These are phyloP conservation scores for Mimumesa dahlbomi DNA, from an alignment of 2,888 invertebrate genomes.

Conservation along the genomic window DNA sequence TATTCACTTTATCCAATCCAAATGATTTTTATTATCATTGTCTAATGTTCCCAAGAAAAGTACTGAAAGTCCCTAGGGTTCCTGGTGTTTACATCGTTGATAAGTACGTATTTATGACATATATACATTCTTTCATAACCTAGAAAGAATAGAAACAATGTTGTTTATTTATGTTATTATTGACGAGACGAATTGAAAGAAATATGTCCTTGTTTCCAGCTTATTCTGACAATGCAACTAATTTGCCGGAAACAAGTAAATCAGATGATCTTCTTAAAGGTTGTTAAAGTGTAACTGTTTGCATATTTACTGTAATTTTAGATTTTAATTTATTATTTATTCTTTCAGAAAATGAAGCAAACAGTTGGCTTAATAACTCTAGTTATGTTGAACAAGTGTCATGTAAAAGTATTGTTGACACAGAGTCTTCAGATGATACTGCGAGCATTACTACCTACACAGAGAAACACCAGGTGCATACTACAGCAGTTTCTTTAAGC, in stretches of 20 bases:
- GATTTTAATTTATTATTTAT: slow-evolving; percentile 21
- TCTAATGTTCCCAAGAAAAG: neutral
- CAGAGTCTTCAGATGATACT: slow-evolving; percentile 66
- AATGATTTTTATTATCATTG: neutral
- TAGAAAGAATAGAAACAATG: neutral
- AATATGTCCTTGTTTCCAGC: slow-evolving; percentile 81
- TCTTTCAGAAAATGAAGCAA: slow-evolving; percentile 45
- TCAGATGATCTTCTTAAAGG: slow-evolving; percentile 11
- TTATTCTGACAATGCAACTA: slow-evolving; percentile 67
- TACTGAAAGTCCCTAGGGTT: too few relatives aligned
- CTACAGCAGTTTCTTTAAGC: slow-evolving; percentile 21
- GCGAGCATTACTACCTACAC: slow-evolving; percentile 7
- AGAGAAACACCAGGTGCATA: slow-evolving; percentile 13
- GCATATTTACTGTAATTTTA: neutral
- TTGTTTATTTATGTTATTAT: too few relatives aligned
- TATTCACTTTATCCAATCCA: slow-evolving; percentile 12
- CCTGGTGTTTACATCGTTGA: too few relatives aligned
- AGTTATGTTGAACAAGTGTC: slow-evolving; percentile 78
- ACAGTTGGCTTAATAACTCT: slow-evolving; percentile 76
- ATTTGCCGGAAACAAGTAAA: slow-evolving; percentile 8
- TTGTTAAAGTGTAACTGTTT: slow-evolving; percentile 7
- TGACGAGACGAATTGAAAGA: neutral
- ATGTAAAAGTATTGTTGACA: slow-evolving; percentile 40
- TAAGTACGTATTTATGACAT: too few relatives aligned
- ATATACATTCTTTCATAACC: too few relatives aligned